Evolutionary conservation across 1,140 invertebrate genomes (phyloP), one percentile per base, ranked within the genome.

Genomic region (Drosophila ohnishii): DNA sequence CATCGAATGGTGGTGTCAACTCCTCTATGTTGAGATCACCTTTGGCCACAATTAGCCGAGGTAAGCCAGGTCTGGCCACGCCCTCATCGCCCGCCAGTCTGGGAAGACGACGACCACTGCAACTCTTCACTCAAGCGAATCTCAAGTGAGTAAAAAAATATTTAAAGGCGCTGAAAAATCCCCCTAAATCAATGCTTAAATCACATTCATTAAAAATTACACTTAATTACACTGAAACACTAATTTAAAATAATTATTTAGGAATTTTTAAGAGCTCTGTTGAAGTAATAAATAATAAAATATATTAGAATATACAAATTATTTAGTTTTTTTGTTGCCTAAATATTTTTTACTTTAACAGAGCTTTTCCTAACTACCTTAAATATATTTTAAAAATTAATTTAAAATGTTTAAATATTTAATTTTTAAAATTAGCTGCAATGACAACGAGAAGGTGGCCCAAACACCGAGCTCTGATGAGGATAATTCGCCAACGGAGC

Each of bases 401-500:
- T 16, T 6, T 10, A 11, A 1, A 8, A 32, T 25, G 44, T 16
- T 32, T 35, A 22, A 10, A 30, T 45, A 3, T 37, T 34, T 47
- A 25, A 2, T 7, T 9, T 58, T 9, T 22, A 5, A 34, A 59
- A n/a, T 50, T 40, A 90, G 87, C 71, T 90, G 87, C 74, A 90
- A 90, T 90, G 87, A 90, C 67, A 90, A 90, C 72, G 86, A 90
- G 51, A 87, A 90, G 70, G 87, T 86, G 79, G 79, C 83, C 19
- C 87, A 90, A 53, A 87, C 95, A n/a, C 95, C 95, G 28, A 95
- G 95, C 83, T 96, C 96, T 72, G 96, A 96, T 88, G 96, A 96
- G 91, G 96, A 95, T 83, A 96, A 96, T 92, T 97, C 96, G 5
- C 96, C 96, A n/a, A 96, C 96, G 40, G 96, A 97, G 92, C 93